Evolutionary conservation across 1,140 invertebrate genomes (phyloP).

Genomic region (Aphidius ervi): DNA sequence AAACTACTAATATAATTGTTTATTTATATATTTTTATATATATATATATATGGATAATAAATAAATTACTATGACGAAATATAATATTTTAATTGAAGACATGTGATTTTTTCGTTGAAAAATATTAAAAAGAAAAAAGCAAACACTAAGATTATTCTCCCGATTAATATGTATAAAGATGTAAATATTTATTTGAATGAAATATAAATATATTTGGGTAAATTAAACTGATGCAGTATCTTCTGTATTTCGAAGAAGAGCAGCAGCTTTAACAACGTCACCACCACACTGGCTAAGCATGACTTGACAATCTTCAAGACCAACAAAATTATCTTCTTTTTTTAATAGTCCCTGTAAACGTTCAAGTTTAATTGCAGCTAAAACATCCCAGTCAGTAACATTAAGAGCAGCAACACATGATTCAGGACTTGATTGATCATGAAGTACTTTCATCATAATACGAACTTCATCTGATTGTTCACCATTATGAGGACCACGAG

Average conservation of each 20-base stretch:
- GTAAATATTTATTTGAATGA: too few species aligned
- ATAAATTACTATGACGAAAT: too few species aligned
- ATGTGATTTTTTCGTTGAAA: too few species aligned
- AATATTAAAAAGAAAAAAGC: too few species aligned
- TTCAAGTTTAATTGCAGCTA: slow-evolving; percentile 82
- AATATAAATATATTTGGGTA: too few species aligned
- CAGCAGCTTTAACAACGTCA: slow-evolving; percentile 47
- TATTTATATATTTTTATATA: too few species aligned
- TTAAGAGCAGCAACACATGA: slow-evolving; percentile 78
- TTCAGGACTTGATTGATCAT: slow-evolving; percentile 72
- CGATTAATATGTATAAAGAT: too few species aligned
- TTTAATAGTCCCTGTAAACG: slow-evolving; percentile 66
- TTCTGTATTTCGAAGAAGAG: slow-evolving; percentile 42
- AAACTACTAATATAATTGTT: too few species aligned
- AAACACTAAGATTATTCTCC: too few species aligned
- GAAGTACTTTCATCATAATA: slow-evolving; percentile 86
- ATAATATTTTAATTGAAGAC: too few species aligned
- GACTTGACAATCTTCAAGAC: slow-evolving; percentile 46
- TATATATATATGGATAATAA: too few species aligned
- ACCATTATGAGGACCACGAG: slow-evolving; percentile 70
- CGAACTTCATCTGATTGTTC: slow-evolving; percentile 85
- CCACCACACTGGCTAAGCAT: slow-evolving; percentile 47
- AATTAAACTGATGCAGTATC: slow-evolving; percentile 45
- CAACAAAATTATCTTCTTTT: slow-evolving; percentile 46
- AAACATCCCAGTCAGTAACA: slow-evolving; percentile 82